Percentiles rank a stretch among this genome's conserved stretches.
phyloP scores from a whole-genome alignment of 2,888 invertebrate species.

The Hyposoter didymator region DNA sequence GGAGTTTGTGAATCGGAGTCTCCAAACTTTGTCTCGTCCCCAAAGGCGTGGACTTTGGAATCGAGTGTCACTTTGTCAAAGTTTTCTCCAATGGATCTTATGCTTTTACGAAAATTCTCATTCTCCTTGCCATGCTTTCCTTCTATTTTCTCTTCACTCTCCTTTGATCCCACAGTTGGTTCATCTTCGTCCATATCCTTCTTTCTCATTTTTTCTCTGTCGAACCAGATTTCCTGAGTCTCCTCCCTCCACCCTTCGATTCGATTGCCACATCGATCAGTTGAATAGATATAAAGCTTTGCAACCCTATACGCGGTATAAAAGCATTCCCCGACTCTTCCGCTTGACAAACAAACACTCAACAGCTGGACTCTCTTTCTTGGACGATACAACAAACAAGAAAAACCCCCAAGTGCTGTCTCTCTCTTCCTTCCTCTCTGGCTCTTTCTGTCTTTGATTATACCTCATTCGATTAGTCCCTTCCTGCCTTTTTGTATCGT shows the following conservation, averaged over 20 bases:
- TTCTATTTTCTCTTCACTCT: conserved; percentile 52
- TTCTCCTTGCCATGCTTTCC: conserved; percentile 57
- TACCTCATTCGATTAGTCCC: conserved; percentile 62
- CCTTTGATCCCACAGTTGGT: conserved; percentile 60
- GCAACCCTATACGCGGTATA: background rate
- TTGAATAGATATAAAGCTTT: conserved; percentile 16
- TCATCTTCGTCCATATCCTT: conserved; percentile 9
- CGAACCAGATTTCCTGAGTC: conserved; percentile 10
- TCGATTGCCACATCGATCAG: conserved; percentile 49
- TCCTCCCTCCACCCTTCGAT: too few species aligned
- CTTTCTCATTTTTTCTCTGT: conserved; percentile 7
- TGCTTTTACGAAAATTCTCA: conserved; percentile 47
- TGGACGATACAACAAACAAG: conserved; percentile 32
- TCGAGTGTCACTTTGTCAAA: conserved; percentile 76
- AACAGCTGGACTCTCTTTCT: conserved; percentile 34
- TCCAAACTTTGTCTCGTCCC: conserved; percentile 72
- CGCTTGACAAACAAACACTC: conserved; percentile 62
- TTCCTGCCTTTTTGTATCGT: background rate
- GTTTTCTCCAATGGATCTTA: conserved; percentile 61
- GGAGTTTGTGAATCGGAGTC: conserved; percentile 26
- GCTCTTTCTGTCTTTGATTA: background rate
- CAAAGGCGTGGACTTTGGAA: conserved; percentile 72
- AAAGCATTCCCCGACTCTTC: conserved; percentile 44
- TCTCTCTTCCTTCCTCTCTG: background rate
- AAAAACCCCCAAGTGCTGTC: conserved; percentile 16